Percentiles rank a stretch among this genome's conserved stretches.
Conservation (phyloP, 2,797 vertebrate genomes). For the Vireo griseus region DNA sequence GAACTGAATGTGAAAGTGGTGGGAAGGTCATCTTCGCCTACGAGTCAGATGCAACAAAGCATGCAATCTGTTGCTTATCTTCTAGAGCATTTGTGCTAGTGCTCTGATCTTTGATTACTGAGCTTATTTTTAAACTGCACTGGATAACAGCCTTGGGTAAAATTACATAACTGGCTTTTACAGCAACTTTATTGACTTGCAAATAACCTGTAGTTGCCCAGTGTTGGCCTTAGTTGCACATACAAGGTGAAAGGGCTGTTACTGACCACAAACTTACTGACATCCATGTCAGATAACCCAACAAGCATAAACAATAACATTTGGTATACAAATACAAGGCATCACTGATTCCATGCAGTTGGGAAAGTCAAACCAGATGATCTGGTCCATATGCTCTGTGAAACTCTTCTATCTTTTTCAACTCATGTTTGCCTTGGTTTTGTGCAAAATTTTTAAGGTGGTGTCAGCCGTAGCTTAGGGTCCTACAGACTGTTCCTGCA, state of each 20-base stretch:
- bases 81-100: background rate
- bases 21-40: background rate
- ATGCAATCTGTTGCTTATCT: background rate
- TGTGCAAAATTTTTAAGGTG: background rate
- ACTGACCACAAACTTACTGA: background rate
- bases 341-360: background rate
- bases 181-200: background rate
- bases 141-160: background rate
- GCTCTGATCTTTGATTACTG: background rate
- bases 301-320: background rate
- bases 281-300: background rate
- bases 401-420: background rate
- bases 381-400: background rate
- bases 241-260: background rate
- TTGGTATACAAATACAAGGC: background rate
- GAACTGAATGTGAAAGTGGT: background rate
- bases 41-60: background rate
- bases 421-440: background rate
- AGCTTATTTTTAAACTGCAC: background rate
- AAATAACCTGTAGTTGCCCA: background rate
- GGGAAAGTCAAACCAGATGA: background rate
- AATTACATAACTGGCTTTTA: background rate
- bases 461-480: background rate
- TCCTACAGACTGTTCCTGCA: background rate
- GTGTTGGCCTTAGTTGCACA: background rate